phyloP scores from a whole-genome alignment of 2,888 invertebrate species.

The Odontocerum albicorne region DNA sequence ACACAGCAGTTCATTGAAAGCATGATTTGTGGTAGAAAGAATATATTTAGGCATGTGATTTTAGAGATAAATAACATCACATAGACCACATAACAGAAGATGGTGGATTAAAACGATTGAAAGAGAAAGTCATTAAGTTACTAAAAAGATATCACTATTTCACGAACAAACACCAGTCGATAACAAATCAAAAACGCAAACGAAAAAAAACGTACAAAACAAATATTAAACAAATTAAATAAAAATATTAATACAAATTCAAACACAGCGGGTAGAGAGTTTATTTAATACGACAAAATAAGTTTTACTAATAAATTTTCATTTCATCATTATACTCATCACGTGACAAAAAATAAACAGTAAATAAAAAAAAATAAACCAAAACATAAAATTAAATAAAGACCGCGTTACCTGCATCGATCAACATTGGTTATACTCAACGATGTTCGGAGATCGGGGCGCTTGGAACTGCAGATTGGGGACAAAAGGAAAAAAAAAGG shows the following conservation, averaged over 20 bases:
- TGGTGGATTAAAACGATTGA: too few species aligned
- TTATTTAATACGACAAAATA: constrained; percentile 30
- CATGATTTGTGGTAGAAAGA: too few species aligned
- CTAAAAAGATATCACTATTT: constrained; percentile 5
- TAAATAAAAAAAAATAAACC: constrained; percentile 17
- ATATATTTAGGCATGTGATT: too few species aligned
- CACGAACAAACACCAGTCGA: constrained; percentile 34
- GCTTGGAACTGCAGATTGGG: constrained; percentile 24
- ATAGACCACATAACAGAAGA: too few species aligned
- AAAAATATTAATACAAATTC: constrained; percentile 41
- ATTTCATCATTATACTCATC: constrained; percentile 13
- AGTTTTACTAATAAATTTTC: constrained; percentile 13
- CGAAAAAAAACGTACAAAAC: constrained; percentile 33
- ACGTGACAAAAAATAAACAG: constrained; percentile 15
- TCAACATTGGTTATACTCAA: constrained; percentile 35
- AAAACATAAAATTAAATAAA: constrained; percentile 20
- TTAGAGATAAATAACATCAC: too few species aligned
- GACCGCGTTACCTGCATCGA: constrained; percentile 30
- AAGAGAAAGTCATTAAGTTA: neutral
- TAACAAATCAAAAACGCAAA: constrained; percentile 37
- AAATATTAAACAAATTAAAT: constrained; percentile 38
- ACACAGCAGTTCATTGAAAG: too few species aligned
- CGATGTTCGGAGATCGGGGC: constrained; percentile 23
- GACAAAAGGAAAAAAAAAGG: constrained; percentile 22
- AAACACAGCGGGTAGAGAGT: constrained; percentile 59